Evolutionary conservation across 1,140 invertebrate species (phyloP).

Genomic region (Cydia splendana): DNA sequence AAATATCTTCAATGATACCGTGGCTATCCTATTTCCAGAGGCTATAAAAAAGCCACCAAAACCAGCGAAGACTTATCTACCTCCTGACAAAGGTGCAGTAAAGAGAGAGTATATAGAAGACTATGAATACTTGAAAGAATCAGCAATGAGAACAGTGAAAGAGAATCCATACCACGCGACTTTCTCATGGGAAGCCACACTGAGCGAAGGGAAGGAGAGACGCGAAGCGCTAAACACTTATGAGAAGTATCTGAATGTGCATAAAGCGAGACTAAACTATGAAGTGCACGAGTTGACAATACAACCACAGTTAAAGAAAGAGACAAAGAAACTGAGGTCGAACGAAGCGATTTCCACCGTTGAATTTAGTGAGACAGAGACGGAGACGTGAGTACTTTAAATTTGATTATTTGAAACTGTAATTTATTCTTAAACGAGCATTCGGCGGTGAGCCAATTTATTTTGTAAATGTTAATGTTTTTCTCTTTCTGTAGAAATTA

Average conservation of each 20-base stretch:
- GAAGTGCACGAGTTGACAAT: slow-evolving; percentile 33
- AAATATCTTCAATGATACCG: slow-evolving; percentile 76
- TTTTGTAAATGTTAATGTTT: too few relatives aligned
- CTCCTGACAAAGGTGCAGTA: slow-evolving; percentile 51
- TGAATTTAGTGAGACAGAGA: background rate
- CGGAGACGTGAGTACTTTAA: background rate
- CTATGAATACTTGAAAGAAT: slow-evolving; percentile 56
- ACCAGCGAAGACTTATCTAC: slow-evolving; percentile 56
- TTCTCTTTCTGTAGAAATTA: too few relatives aligned
- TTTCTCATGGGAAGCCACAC: slow-evolving; percentile 71
- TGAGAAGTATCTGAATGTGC: slow-evolving; percentile 62
- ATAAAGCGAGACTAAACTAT: slow-evolving; percentile 59
- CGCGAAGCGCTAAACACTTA: slow-evolving; percentile 62
- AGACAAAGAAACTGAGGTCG: background rate
- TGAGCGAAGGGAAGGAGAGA: slow-evolving; percentile 69
- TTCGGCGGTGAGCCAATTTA: too few relatives aligned
- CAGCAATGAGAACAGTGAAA: slow-evolving; percentile 52
- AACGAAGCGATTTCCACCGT: background rate
- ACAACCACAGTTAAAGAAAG: background rate
- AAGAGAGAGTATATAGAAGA: slow-evolving; percentile 64
- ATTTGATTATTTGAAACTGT: background rate
- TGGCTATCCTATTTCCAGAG: slow-evolving; percentile 76
- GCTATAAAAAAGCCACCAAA: slow-evolving; percentile 66
- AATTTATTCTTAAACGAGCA: too few relatives aligned
- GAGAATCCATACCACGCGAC: slow-evolving; percentile 61